phyloP scores from a whole-genome alignment of 64 coral and sea anemone genomes.

The Acropora yongei region DNA sequence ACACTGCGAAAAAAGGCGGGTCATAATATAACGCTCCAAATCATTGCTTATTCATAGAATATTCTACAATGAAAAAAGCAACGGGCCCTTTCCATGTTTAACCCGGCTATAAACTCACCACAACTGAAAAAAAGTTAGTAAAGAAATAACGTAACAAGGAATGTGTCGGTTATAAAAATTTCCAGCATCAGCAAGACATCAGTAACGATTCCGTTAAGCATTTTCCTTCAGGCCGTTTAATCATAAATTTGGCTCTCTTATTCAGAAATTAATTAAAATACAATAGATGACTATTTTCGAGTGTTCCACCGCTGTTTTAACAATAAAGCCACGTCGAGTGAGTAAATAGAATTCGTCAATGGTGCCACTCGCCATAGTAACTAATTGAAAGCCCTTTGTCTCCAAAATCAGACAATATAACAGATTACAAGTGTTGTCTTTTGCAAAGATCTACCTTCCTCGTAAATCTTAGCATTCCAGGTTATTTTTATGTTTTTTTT shows the following conservation, averaged over 20 bases:
- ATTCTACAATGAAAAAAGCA: background rate
- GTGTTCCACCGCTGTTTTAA: background rate
- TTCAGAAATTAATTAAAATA: background rate
- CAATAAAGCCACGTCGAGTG: background rate
- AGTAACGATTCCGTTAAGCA: background rate
- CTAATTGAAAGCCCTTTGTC: background rate
- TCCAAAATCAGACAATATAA: background rate
- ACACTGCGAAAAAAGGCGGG: no score
- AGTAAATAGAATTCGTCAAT: background rate
- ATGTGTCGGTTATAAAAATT: no score
- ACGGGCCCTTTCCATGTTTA: background rate
- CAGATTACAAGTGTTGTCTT: no score
- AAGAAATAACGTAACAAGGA: no score
- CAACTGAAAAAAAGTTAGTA: background rate
- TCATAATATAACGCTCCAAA: background rate
- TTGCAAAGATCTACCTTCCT: no score
- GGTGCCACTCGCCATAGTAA: constrained; percentile 5
- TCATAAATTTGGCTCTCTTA: no score
- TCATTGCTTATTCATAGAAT: background rate
- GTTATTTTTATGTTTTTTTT: background rate
- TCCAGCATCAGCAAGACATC: no score
- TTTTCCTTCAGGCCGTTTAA: no score
- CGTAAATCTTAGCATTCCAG: background rate
- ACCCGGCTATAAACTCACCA: background rate
- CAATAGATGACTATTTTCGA: background rate